These are phyloP conservation scores for Uromys caudimaculatus DNA, from an alignment of 2,797 vertebrate genomes.

Conservation along the genomic window DNA sequence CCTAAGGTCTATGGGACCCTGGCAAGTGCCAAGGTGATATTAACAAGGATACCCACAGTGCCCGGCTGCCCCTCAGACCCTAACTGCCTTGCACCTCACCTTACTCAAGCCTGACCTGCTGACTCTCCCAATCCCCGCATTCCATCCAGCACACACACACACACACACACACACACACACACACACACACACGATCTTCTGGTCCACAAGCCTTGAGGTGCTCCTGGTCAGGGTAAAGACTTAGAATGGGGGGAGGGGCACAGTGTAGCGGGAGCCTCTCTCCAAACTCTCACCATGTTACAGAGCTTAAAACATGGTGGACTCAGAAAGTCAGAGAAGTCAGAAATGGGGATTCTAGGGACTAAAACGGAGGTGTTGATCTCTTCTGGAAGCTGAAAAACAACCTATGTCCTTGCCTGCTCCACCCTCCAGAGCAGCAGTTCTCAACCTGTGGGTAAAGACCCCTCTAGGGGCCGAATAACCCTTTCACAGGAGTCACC, in stretches of 20 bases:
- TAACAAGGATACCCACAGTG: not conserved
- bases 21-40: not conserved
- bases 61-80: not conserved
- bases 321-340: too few relatives aligned
- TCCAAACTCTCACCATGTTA: not conserved
- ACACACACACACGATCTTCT: too few relatives aligned
- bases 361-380: too few relatives aligned
- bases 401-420: too few relatives aligned
- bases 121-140: not conserved
- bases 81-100: not conserved
- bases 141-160: not conserved
- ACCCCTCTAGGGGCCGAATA: not conserved
- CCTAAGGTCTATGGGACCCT: not conserved
- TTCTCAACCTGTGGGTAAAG: not conserved
- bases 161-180: too few relatives aligned
- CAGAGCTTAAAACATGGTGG: not conserved
- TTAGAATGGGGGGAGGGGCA: not conserved
- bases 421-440: not conserved
- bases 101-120: not conserved
- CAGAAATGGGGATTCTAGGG: not conserved
- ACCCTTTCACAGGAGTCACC: not conserved
- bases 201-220: too few relatives aligned
- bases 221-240: not conserved
- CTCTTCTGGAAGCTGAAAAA: not conserved
- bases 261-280: not conserved